Conservation (phyloP, 2,113 vertebrate species). For the Alligator mississippiensis region DNA sequence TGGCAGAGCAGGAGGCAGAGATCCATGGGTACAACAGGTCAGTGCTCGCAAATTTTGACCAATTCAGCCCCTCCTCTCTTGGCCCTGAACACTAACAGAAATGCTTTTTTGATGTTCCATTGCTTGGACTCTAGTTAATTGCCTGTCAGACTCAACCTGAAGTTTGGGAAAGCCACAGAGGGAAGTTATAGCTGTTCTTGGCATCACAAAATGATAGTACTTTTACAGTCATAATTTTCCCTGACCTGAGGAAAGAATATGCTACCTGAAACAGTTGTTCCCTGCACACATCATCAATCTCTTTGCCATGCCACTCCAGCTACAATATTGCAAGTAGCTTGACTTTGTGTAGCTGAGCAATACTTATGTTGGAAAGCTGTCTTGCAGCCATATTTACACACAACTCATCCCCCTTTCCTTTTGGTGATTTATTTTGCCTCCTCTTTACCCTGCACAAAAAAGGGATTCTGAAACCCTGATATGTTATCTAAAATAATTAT, state of each 20-base stretch:
- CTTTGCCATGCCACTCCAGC: background rate
- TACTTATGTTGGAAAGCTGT: background rate
- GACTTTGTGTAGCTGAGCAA: background rate
- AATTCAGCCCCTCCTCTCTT: background rate
- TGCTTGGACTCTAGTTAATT: background rate
- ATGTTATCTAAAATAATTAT: background rate
- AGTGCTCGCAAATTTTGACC: background rate
- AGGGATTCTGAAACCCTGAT: background rate
- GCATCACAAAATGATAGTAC: background rate
- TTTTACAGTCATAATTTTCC: background rate
- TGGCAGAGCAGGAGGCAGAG: background rate
- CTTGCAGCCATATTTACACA: background rate
- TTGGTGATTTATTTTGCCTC: background rate
- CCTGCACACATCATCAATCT: accelerated
- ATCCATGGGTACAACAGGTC: background rate
- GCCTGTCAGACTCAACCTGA: background rate
- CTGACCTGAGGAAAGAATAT: background rate
- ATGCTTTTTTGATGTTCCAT: background rate
- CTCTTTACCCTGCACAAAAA: background rate
- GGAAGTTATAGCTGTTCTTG: background rate
- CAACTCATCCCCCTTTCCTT: background rate
- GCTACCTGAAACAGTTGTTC: background rate
- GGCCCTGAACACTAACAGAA: background rate
- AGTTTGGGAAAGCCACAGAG: background rate
- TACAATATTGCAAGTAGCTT: accelerated